Base-by-base conservation (phyloP, 2,797 vertebrate genomes). In the Peromyscus aztecus region DNA sequence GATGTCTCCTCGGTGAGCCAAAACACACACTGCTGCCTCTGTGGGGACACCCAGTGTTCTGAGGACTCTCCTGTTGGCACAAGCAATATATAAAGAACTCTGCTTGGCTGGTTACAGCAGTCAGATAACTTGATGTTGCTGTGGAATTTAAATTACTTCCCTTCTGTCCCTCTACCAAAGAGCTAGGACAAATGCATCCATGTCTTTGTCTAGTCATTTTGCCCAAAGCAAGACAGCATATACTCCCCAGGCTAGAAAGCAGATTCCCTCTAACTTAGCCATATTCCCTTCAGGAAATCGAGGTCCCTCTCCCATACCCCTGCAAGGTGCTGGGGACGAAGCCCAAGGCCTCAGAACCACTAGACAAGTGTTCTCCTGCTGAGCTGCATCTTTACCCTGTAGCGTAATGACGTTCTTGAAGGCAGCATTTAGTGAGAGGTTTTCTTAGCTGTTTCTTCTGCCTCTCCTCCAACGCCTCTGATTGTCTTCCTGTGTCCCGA, bases 61-160 rank as follows among this genome's bases (percentile, higher is more conserved):
- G 67, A 93, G 43, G 31, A 73, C 63, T 4, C 27, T 86, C 37
- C 83, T 77, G n/a, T 69, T 81, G 59, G 57, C 34, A 21, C 16
- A 59, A 46, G 46, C 80, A 57, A 77, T 37, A 63, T 2, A 57
- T 11, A 46, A 86, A 88, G 46, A 96, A 82, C 9, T 65, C 73
- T 43, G 81, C 97, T 94, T 96, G 88, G 76, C 85, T 89, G 63
- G 86, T 80, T 61, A 75, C 71, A 87, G 88, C 94, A n/a, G 57
- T 69, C 23, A 19, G 83, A 89, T 95, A 59, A 37, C 3, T 29
- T 65, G 37, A 5, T 34, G 57, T 94, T 77, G n/a, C 0, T 59
- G 93, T 89, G 57, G 27, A 24, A 3, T 75, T 40, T 37, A 89
- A 93, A 67, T 46, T 23, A 46, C 29, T 69, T 85, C 0, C 21